Base-by-base conservation (phyloP, 2,113 vertebrate species). In the Empidonax traillii region DNA sequence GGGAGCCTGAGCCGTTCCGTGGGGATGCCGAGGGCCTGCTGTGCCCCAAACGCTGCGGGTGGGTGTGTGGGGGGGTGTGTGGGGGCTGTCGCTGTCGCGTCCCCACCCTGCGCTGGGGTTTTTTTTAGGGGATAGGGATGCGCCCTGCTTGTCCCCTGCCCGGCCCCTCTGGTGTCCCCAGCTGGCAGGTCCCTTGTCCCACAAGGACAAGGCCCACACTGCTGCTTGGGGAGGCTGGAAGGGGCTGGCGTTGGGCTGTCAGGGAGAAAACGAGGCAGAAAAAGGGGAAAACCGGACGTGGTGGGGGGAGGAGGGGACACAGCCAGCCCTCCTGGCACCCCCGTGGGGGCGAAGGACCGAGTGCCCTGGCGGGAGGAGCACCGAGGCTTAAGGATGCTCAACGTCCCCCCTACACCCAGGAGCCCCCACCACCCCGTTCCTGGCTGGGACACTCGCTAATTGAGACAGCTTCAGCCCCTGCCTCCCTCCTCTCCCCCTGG, bases 391-490 rank as follows among this genome's bases (percentile, higher is more conserved):
- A 95, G 65, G 94, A 86, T 81, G 66, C 47, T 31, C 58, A 13
- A 33, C 3, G 4, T 37, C 49, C 75, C 78, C 82, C 51, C 18
- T 6, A 15, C 53, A 69, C 24, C 47, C 56, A 15, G 0, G 44
- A 47, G 37, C 83, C 56, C 49, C 65, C 46, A 8, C 88, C 92
- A 74, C 51, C 85, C 71, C 12, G 12, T 71, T 86, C 92, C 88
- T 69, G 12, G 18, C 59, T 15, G 77, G 79, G 89, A 93, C 94
- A 90, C 85, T 85, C 93, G 14, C 97, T 98, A 98, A 98, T 98
- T 98, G 98, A 99, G 98, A 98, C 98, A 97, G 98, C 97, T 97
- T 95, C 97, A 97, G 98, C 98, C 87, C 97, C 97, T 98, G 98
- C 98, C 97, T 98, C 97, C 95, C 96, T 97, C 97, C 97, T 97